These are phyloP conservation scores for Lapara coniferarum DNA, from an alignment of 2,888 invertebrate genomes.

Conservation along the genomic window DNA sequence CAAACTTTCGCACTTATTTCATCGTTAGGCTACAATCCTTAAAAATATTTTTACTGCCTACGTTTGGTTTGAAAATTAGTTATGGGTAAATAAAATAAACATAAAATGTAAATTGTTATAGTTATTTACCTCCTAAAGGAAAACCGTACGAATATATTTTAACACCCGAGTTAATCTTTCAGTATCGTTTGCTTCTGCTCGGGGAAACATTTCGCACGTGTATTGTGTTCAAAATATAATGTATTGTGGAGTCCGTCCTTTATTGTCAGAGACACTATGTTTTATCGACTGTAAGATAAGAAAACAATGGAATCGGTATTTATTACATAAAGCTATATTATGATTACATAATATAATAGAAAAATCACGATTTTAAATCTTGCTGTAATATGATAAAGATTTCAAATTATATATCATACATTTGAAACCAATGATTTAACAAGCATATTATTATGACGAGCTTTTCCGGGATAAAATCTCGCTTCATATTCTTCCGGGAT, in stretches of 20 bases:
- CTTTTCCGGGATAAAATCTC: too few species aligned
- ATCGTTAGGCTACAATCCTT: too few species aligned
- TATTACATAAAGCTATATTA: background rate
- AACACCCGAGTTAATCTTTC: background rate
- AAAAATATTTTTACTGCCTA: too few species aligned
- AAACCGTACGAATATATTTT: background rate
- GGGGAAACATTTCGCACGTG: constrained; percentile 1
- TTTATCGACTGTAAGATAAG: background rate
- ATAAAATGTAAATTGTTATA: background rate
- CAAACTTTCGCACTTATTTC: background rate
- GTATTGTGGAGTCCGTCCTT: background rate
- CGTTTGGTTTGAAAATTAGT: too few species aligned
- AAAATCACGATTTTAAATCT: too few species aligned
- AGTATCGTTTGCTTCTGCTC: background rate
- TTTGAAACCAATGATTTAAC: too few species aligned
- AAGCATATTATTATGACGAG: too few species aligned
- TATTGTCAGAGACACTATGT: background rate
- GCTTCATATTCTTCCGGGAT: too few species aligned
- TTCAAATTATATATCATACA: too few species aligned
- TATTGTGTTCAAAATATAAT: background rate
- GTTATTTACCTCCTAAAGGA: background rate
- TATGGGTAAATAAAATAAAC: too few species aligned
- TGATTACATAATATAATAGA: too few species aligned
- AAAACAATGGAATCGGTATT: constrained; percentile 11
- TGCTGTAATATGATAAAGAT: too few species aligned